Evolutionary conservation across 2,888 invertebrate species (phyloP), one percentile per base, ranked within the genome.

Genomic region (Tachina fera): DNA sequence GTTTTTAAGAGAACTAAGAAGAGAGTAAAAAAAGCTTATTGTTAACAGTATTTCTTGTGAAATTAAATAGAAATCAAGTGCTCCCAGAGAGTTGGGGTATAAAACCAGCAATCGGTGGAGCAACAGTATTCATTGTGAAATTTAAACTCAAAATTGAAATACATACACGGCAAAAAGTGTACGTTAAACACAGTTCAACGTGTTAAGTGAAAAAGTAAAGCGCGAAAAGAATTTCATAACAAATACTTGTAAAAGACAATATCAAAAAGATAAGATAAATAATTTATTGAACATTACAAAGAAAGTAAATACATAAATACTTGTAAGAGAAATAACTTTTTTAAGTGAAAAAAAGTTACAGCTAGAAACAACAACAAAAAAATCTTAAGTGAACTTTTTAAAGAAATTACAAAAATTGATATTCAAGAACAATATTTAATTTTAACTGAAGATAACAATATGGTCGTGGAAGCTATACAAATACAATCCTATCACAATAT

Each of bases 131-230:
- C 92, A 92, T 92, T 92, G 92, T 92, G 92, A 92, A 92, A 92
- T 92, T 89, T 87, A 87, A 88, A 91, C 89, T 92, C 92, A 92
- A 92, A 92, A 92, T 92, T 92, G 92, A 92, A 92, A 87, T 89
- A 91, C 31, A 87, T 89, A 91, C 31, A 60, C 68, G 63, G 63
- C 16, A 19, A 70, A 49, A 71, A 79, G 49, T 16, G 9, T 67
- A 79, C 74, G 71, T 22, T 70, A 41, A 63, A 78, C 9, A 43
- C 19, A 11, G 53, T 56, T 31, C 71, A 87, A 74, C 63, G 31
- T 68, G 45, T 68, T 39, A 83, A 84, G 77, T 75, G 56, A 77
- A 72, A 3, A 83, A 85, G 68, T 47, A 83, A 81, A 81, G 84
- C 83, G 74, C 79, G 90, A 89, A 91, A 89, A 90, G 90, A 91